Evolutionary conservation across 30 jellyfish, hydroid and myxozoan species (phyloP), one percentile per base, ranked within the genome.

Genomic region (Cassiopea xamachana): DNA sequence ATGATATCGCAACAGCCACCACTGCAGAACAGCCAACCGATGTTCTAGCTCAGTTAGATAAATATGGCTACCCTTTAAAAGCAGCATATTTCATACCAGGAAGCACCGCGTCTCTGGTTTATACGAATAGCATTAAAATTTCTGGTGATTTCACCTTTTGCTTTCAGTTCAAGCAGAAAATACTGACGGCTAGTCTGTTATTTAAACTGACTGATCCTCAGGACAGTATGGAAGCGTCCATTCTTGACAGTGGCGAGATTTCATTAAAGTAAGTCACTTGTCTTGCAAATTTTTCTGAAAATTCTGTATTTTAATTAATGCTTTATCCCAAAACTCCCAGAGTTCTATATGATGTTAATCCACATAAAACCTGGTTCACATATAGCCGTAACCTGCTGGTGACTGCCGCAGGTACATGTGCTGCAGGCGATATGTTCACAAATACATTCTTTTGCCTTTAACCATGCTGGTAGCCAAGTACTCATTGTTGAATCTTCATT

Each of bases 141-240:
- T 48, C 75, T 12, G 87, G 19, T 1, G 87, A 78, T 18, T 78
- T 78, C 50, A 78, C 87, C 19, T 49, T 78, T 51, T 78, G 87
- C 50, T 78, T 78, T 50, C 87, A 78, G 1, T 48, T 78, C 87
- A 78, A 78, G 16, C 48, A 48, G 1, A 3, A 48, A 8, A 46
- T 5, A 16, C 16, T 47, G 73, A 69, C 46, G 1, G 73, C 7
- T 1, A 10, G 10, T 19, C 13, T 5, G 46, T 55, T 78, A 43
- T 78, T 78, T 27, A 48, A 60, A 15, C 49, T 78, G 51, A 78
- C 1, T 3, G 50, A 59, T 14, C 10, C 75, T 10, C 2, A 48
- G 5, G 87, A 14, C 1, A 39, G 50, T 7, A 7, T 78, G 75
- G 50, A 60, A 3, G 87, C 45, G 1, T 59, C 81, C n/a, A 1